Conservation (phyloP, 2,888 invertebrate species). For the Cryptophagus acutangulus region DNA sequence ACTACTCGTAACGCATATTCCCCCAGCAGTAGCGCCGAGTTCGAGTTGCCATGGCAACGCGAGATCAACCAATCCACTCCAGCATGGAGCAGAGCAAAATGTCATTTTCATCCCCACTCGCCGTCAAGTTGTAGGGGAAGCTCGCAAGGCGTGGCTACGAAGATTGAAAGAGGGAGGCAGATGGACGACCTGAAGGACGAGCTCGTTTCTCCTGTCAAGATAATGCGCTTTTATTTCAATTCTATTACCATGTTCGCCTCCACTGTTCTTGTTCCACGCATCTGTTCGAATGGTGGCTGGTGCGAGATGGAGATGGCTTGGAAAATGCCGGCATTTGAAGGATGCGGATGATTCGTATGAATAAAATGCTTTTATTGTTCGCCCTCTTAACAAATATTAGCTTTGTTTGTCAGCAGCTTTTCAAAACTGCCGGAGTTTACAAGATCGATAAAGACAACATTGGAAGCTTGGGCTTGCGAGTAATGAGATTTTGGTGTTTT, state of each 20-base stretch:
- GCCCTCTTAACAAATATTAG: constrained; percentile 46
- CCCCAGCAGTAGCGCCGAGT: too few species aligned
- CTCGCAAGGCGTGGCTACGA: background rate
- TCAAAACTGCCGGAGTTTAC: background rate
- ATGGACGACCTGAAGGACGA: too few species aligned
- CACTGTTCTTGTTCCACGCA: constrained; percentile 6
- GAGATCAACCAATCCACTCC: constrained; percentile 2
- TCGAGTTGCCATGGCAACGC: constrained; percentile 1
- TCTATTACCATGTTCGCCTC: constrained; percentile 11
- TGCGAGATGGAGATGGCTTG: background rate
- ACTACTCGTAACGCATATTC: too few species aligned
- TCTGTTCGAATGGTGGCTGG: background rate
- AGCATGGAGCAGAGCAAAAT: constrained; percentile 10
- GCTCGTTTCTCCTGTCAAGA: background rate
- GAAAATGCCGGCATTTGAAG: too few species aligned
- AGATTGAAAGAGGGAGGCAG: constrained; percentile 2
- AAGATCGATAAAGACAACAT: background rate
- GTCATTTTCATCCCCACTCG: constrained; percentile 22
- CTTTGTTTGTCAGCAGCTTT: constrained; percentile 40
- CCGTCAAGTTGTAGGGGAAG: background rate
- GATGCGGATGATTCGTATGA: constrained; percentile 25
- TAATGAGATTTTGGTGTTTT: constrained; percentile 5
- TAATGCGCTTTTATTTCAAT: constrained; percentile 14
- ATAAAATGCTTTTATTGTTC: constrained; percentile 46
- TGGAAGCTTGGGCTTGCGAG: background rate